These are phyloP conservation scores for Laodelphax striatellus DNA, from an alignment of 1,140 invertebrate genomes.

Conservation along the genomic window DNA sequence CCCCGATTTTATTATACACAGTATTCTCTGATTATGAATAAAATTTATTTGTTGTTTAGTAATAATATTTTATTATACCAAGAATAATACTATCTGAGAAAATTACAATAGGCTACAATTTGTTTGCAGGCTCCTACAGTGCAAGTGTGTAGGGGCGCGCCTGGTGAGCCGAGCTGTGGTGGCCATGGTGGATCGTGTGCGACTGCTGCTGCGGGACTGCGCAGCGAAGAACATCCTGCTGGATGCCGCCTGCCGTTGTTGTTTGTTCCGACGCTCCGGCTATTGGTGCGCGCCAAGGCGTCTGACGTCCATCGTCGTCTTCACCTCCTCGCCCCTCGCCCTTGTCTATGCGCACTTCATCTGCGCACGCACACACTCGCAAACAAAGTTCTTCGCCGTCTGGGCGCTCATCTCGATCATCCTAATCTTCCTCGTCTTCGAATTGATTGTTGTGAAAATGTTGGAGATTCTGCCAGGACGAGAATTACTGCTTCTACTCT, in stretches of 20 bases:
- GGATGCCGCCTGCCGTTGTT: conserved; percentile 50
- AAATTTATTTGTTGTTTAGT: too few relatives aligned
- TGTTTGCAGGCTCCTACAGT: conserved; percentile 18
- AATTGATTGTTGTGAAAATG: conserved; percentile 41
- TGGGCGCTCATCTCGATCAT: conserved; percentile 52
- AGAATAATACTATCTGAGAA: too few relatives aligned
- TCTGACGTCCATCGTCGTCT: conserved; percentile 44
- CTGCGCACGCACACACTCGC: conserved; percentile 43
- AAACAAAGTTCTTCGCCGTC: conserved; percentile 52
- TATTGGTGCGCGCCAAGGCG: conserved; percentile 46
- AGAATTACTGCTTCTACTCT: conserved; percentile 48
- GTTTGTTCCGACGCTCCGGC: conserved; percentile 44
- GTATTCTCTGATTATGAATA: too few relatives aligned
- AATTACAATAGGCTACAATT: too few relatives aligned
- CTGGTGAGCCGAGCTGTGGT: conserved; percentile 15
- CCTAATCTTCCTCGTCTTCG: conserved; percentile 51
- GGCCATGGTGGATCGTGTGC: conserved; percentile 38
- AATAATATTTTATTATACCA: too few relatives aligned
- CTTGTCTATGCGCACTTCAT: conserved; percentile 47
- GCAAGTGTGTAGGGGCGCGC: conserved; percentile 18
- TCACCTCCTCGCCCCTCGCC: conserved; percentile 44
- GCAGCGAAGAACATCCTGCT: conserved; percentile 37
- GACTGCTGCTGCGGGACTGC: conserved; percentile 40
- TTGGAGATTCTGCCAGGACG: conserved; percentile 52
- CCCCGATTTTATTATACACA: too few relatives aligned